These are phyloP conservation scores for Darwinula stevensoni DNA, from an alignment of 2,888 invertebrate genomes.

Conservation along the genomic window DNA sequence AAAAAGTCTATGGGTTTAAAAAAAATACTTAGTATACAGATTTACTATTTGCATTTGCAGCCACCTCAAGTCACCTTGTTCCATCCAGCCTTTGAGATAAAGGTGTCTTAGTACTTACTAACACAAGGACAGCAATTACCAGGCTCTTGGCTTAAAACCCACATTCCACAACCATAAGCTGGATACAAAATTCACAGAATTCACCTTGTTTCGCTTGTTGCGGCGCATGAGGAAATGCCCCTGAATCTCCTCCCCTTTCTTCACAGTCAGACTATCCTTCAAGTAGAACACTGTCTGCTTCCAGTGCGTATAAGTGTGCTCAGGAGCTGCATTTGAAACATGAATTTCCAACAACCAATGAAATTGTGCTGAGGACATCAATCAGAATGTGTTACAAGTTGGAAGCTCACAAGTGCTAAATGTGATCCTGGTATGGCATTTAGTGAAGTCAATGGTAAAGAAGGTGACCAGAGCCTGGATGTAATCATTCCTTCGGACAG, in stretches of 20 bases:
- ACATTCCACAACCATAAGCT: too few species aligned
- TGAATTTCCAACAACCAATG: too few species aligned
- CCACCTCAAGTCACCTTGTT: too few species aligned
- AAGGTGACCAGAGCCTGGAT: conserved; percentile 93
- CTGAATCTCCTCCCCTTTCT: conserved; percentile 64
- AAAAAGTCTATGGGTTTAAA: too few species aligned
- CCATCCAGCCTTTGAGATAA: too few species aligned
- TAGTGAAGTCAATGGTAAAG: conserved; percentile 97
- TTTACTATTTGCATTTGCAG: too few species aligned
- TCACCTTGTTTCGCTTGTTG: conserved; percentile 66
- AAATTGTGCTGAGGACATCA: conserved; percentile 6
- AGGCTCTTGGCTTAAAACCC: too few species aligned
- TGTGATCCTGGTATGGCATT: conserved; percentile 91
- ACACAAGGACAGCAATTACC: too few species aligned
- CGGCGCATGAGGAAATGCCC: conserved; percentile 82
- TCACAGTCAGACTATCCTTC: conserved; percentile 85
- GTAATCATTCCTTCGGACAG: conserved; percentile 61
- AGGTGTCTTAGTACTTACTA: too few species aligned
- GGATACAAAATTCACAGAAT: too few species aligned
- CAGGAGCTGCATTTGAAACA: conserved; percentile 34
- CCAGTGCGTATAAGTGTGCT: conserved; percentile 97
- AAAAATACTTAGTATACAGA: too few species aligned
- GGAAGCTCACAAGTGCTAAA: conserved; percentile 44
- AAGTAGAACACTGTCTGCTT: conserved; percentile 97
- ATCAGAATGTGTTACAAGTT: neutral